These are phyloP conservation scores for Squalus acanthias DNA, from an alignment of 2,797 vertebrate species.

Conservation along the genomic window DNA sequence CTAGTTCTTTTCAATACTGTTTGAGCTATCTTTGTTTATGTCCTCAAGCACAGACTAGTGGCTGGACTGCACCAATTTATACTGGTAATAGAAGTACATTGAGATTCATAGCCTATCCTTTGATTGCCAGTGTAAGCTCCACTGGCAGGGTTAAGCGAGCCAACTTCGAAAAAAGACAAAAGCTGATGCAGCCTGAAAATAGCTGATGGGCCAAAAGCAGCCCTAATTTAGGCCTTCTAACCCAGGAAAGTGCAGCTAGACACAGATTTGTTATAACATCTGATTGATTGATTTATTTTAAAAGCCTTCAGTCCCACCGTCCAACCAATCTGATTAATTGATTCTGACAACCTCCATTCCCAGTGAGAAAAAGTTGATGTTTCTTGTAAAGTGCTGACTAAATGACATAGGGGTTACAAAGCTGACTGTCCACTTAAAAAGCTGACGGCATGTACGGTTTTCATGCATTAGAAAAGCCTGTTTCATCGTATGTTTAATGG, in stretches of 20 bases:
- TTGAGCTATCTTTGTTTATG: background rate
- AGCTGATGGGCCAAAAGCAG: background rate
- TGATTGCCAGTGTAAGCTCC: background rate
- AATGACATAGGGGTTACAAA: background rate
- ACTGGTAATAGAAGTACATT: background rate
- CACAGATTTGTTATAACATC: background rate
- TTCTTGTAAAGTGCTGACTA: background rate
- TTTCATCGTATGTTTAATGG: background rate
- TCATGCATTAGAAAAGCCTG: background rate
- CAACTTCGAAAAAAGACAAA: background rate
- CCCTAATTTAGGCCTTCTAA: background rate
- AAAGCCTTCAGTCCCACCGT: background rate
- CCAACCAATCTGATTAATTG: background rate
- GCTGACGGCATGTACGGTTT: background rate
- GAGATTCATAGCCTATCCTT: background rate
- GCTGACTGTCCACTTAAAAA: background rate
- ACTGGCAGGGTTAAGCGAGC: background rate
- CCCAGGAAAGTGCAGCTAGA: background rate
- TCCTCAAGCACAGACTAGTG: background rate
- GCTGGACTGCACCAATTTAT: background rate
- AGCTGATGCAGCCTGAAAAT: background rate
- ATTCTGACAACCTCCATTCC: background rate
- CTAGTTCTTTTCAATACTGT: background rate
- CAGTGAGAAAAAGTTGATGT: background rate
- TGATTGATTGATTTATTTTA: background rate